These are phyloP conservation scores for Tetheella fluctuosa DNA, from an alignment of 2,888 invertebrate genomes.

Conservation along the genomic window DNA sequence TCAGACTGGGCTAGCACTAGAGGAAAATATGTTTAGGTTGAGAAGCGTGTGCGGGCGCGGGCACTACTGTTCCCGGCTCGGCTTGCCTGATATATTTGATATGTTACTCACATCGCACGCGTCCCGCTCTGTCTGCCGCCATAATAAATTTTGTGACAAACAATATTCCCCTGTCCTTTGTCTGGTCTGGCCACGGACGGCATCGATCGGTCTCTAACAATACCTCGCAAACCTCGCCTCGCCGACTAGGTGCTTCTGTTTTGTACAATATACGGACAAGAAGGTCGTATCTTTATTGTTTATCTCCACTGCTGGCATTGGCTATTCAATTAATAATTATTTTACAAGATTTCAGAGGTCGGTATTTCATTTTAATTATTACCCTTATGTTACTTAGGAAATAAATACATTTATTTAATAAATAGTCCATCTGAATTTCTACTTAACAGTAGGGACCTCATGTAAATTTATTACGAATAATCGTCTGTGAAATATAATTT, in stretches of 20 bases:
- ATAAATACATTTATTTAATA: conserved; percentile 23
- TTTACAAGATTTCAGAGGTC: background rate
- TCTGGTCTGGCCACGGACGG: conserved; percentile 58
- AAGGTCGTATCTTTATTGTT: conserved; percentile 17
- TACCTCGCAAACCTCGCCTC: conserved; percentile 46
- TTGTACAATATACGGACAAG: conserved; percentile 34
- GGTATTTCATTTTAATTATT: background rate
- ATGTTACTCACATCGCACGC: conserved; percentile 50
- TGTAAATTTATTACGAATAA: conserved; percentile 51
- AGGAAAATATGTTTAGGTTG: conserved; percentile 68
- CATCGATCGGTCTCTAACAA: conserved; percentile 67
- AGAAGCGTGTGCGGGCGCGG: conserved; percentile 2
- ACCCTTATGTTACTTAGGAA: too few relatives aligned
- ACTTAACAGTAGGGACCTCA: conserved; percentile 34
- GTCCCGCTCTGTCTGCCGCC: conserved; percentile 56
- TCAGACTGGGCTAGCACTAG: conserved; percentile 32
- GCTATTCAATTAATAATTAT: conserved; percentile 1
- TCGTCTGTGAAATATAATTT: conserved; percentile 61
- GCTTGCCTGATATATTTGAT: conserved; percentile 64
- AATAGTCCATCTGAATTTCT: conserved; percentile 37
- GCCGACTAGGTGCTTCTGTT: conserved; percentile 32
- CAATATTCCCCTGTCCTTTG: conserved; percentile 79
- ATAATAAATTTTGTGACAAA: conserved; percentile 82
- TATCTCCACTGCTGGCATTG: background rate
- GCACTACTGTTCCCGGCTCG: background rate